Evolutionary conservation across 2,888 invertebrate species (phyloP), one percentile per base, ranked within the genome.

Genomic region (Lithophane ornitopus): DNA sequence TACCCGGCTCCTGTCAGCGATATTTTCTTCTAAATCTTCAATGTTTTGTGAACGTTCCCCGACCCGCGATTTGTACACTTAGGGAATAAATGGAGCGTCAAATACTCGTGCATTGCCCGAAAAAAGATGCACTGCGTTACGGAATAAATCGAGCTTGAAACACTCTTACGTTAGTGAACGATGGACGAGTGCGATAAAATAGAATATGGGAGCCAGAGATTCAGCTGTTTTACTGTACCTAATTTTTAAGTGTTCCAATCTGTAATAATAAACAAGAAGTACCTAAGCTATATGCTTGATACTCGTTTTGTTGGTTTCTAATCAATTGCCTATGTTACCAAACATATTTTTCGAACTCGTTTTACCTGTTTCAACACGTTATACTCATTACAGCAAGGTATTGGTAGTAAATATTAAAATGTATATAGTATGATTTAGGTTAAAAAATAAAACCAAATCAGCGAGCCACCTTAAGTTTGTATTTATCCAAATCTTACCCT

Each of bases 21-120:
- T 86, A 87, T 87, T 81, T 87, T 83, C 76, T 75, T 74, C 75
- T 34, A 68, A 83, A 83, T 85, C 81, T 85, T 80, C 83, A 87
- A 76, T 77, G 76, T 80, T 86, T 87, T 80, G 85, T 76, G 70
- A 82, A 82, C 75, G 67, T 69, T 65, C 28, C 39, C 76, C 77
- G 74, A 73, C 69, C 56, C 49, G 70, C 74, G 74, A 77, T 86
- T 82, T 85, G 80, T 84, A 69, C 76, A 74, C 74, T 77, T 80
- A 62, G 56, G 46, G 41, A 80, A 85, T 78, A 86, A 84, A 86
- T 82, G 82, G 76, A 65, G 75, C 84, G 67, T 75, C 74, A 74
- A 76, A 71, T 74, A 22, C 66, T 70, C 68, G 63, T 84, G 84
- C 84, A 76, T 62, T 52, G 67, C 3, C 14, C 52, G 58, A 72